phyloP scores from a whole-genome alignment of 64 coral and sea anemone species.

The Trachythela sp. region DNA sequence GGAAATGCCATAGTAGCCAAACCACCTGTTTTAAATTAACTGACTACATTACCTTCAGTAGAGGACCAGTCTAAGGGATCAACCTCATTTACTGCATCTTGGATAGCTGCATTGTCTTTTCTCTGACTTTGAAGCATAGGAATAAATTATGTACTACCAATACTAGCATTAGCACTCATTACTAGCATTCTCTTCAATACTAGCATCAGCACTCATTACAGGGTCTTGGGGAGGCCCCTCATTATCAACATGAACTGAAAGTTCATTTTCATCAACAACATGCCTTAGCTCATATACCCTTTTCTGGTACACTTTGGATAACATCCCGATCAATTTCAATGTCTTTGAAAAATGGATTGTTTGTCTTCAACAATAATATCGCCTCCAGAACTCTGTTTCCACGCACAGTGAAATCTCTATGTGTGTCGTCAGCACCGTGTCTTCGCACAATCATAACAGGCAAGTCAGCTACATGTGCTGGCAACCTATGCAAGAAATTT shows the following conservation, averaged over 20 bases:
- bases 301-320: slow-evolving; percentile 29
- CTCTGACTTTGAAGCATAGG: slow-evolving; percentile 3
- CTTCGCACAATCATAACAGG: slow-evolving; percentile 34
- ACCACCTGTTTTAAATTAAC: slow-evolving; percentile 37
- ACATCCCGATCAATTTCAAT: slow-evolving; percentile 22
- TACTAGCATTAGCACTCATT: background rate
- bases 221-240: slow-evolving; percentile 20
- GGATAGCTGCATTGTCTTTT: background rate
- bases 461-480: slow-evolving; percentile 18
- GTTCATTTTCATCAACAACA: slow-evolving; percentile 22
- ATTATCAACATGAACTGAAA: slow-evolving; percentile 12
- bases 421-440: slow-evolving; percentile 27
- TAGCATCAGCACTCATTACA: background rate
- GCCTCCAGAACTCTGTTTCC: slow-evolving; percentile 34
- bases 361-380: slow-evolving; percentile 39
- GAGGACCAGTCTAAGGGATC: slow-evolving; percentile 37
- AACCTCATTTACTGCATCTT: background rate
- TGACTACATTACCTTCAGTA: slow-evolving; percentile 15
- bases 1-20: slow-evolving; percentile 51
- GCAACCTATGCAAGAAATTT: slow-evolving; percentile 25
- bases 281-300: slow-evolving; percentile 31
- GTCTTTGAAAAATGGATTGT: slow-evolving; percentile 38
- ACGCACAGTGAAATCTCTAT: slow-evolving; percentile 47
- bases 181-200: too few species aligned
- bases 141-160: slow-evolving; percentile 15